These are phyloP conservation scores for Daphoenositta chrysoptera DNA, from an alignment of 2,113 vertebrate species.

Conservation along the genomic window DNA sequence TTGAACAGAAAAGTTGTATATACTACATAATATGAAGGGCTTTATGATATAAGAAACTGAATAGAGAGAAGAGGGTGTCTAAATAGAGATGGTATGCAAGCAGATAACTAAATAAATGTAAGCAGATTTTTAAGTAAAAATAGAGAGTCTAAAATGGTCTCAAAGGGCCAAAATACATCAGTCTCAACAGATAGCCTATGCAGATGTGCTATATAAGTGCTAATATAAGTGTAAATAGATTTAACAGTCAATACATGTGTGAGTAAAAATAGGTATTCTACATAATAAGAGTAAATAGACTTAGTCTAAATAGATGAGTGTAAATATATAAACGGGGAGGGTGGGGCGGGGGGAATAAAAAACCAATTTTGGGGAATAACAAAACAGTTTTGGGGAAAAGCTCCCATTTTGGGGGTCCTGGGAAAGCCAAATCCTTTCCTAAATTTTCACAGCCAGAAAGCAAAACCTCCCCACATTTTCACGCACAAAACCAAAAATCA, in stretches of 20 bases:
- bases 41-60: neutral
- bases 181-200: neutral
- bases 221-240: neutral
- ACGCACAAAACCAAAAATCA: neutral
- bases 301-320: neutral
- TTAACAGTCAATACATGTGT: neutral
- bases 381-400: neutral
- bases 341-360: too few species aligned
- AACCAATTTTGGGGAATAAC: too few species aligned
- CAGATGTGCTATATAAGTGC: neutral
- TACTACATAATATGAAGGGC: neutral
- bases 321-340: neutral
- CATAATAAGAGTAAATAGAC: neutral
- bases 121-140: neutral
- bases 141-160: neutral
- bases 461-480: neutral
- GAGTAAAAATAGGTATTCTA: neutral
- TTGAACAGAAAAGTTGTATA: neutral
- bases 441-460: neutral
- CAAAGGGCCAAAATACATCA: neutral
- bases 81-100: neutral
- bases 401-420: neutral
- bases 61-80: neutral
- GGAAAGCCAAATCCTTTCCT: neutral
- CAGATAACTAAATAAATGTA: neutral